Conservation (phyloP, 1,140 invertebrate genomes). For the Bombus terrestris region DNA sequence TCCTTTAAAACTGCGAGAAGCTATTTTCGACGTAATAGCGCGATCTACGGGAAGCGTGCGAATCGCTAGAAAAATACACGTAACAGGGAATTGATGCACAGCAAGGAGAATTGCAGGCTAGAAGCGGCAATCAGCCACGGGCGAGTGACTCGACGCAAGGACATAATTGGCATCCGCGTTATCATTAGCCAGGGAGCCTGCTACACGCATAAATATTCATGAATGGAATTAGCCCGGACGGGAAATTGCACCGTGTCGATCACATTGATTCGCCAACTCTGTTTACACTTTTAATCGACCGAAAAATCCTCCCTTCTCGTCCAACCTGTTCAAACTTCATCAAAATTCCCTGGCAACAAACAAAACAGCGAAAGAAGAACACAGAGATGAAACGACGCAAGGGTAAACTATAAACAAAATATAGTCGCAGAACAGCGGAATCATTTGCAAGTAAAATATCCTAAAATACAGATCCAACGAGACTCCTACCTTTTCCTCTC, state of each 20-base stretch:
- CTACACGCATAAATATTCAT: conserved; percentile 24
- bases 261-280: conserved; percentile 7
- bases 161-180: conserved; percentile 23
- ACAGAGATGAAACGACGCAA: not conserved
- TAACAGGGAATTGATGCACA: not conserved
- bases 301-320: not conserved
- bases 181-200: conserved; percentile 23
- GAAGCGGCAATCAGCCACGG: conserved; percentile 25
- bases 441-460: too few species aligned
- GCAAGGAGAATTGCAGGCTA: not conserved
- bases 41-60: not conserved
- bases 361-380: too few species aligned
- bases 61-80: not conserved
- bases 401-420: too few species aligned
- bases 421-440: too few species aligned
- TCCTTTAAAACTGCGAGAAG: not conserved
- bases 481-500: too few species aligned
- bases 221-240: conserved; percentile 17
- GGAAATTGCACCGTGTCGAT: not conserved
- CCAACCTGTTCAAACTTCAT: not conserved
- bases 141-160: conserved; percentile 13
- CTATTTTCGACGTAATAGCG: too few species aligned
- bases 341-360: not conserved
- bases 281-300: conserved; percentile 48
- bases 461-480: too few species aligned